phyloP scores from a whole-genome alignment of 2,888 invertebrate species.

The Trichopoda pennipes region DNA sequence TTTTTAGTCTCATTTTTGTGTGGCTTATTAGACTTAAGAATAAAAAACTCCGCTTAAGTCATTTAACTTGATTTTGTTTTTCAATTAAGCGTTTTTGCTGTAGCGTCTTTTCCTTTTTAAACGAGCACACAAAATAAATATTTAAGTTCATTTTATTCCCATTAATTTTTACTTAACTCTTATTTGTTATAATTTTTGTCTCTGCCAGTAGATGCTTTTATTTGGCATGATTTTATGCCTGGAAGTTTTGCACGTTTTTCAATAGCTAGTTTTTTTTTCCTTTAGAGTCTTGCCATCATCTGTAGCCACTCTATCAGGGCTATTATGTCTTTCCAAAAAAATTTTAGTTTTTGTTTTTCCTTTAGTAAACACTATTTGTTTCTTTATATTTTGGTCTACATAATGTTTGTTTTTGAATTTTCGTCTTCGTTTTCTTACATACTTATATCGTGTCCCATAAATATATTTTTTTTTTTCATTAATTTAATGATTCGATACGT shows the following conservation, averaged over 20 bases:
- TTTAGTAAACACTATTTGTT: constrained; percentile 47
- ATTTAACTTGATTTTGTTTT: neutral
- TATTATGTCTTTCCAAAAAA: constrained; percentile 26
- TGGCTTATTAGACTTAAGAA: too few relatives aligned
- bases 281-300: constrained; percentile 20
- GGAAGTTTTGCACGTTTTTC: constrained; percentile 63
- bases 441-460: constrained; percentile 66
- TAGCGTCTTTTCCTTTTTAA: neutral
- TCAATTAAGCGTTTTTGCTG: neutral
- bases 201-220: neutral
- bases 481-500: constrained; percentile 58
- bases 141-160: constrained; percentile 2
- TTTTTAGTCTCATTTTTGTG: too few relatives aligned
- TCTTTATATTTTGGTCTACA: constrained; percentile 31
- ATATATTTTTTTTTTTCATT: constrained; percentile 26
- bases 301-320: constrained; percentile 23
- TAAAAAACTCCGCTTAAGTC: neutral
- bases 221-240: constrained; percentile 66
- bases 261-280: constrained; percentile 25
- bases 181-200: constrained; percentile 51
- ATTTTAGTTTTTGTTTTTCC: constrained; percentile 9
- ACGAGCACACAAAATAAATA: constrained; percentile 3
- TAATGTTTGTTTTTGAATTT: constrained; percentile 51
- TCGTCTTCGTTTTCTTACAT: constrained; percentile 28
- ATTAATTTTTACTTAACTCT: constrained; percentile 29